Evolutionary conservation across 2,797 vertebrate species (phyloP).

Genomic region (Valencia hispanica): DNA sequence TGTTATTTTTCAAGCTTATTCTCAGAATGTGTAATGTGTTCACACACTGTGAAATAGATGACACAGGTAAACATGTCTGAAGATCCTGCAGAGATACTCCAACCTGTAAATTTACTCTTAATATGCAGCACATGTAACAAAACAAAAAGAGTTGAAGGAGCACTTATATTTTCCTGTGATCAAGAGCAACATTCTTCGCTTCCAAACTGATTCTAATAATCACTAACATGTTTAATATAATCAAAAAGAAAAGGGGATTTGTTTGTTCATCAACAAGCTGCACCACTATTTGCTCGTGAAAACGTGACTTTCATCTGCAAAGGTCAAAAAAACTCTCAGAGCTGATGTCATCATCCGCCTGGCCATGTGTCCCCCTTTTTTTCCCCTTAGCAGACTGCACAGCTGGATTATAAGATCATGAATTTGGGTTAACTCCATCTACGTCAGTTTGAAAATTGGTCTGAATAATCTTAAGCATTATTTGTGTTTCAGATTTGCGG

Average conservation of each 20-base stretch:
- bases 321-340: slow-evolving; percentile 24
- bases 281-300: slow-evolving; percentile 25
- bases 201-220: background rate
- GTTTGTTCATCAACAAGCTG: slow-evolving; percentile 17
- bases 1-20: slow-evolving; percentile 2
- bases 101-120: background rate
- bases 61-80: slow-evolving; percentile 2
- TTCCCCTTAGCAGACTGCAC: slow-evolving; percentile 57
- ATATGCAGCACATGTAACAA: background rate
- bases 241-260: background rate
- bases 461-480: slow-evolving; percentile 55
- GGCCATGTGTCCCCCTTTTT: slow-evolving; percentile 30
- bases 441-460: slow-evolving; percentile 67
- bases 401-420: slow-evolving; percentile 77
- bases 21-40: slow-evolving; percentile 24
- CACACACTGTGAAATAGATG: slow-evolving; percentile 7
- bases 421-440: slow-evolving; percentile 75
- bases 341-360: slow-evolving; percentile 38
- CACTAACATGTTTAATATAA: background rate
- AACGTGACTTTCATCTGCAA: slow-evolving; percentile 24
- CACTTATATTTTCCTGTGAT: too few relatives aligned
- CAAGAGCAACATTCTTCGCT: background rate
- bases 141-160: too few relatives aligned
- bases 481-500: slow-evolving; percentile 53
- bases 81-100: slow-evolving; percentile 17